A percentile compares a stretch with the other conserved stretches of the same genome.
These are phyloP conservation scores for Teinopalpus imperialis DNA, from an alignment of 2,888 invertebrate genomes.

Conservation along the genomic window DNA sequence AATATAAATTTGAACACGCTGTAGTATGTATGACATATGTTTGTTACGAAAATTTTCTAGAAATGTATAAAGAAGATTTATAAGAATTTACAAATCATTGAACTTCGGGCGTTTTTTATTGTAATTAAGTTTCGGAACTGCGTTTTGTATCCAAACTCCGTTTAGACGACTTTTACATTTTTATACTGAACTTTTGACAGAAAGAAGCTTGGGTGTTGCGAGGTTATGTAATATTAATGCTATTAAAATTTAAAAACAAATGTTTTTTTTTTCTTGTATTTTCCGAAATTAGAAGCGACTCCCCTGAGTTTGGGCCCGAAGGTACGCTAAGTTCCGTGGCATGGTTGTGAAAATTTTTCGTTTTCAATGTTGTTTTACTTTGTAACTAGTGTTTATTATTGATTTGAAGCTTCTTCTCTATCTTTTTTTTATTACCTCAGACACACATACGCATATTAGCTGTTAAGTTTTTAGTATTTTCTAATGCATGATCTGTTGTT, in stretches of 20 bases:
- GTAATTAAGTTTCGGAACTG: background rate
- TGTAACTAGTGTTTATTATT: constrained; percentile 1
- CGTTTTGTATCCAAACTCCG: background rate
- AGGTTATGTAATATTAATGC: constrained; percentile 57
- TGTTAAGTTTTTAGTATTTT: constrained; percentile 30
- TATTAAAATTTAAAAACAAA: constrained; percentile 48
- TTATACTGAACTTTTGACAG: constrained; percentile 37
- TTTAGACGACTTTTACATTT: constrained; percentile 41
- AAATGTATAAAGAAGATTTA: constrained; percentile 14
- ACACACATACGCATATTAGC: constrained; percentile 71
- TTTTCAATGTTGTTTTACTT: background rate
- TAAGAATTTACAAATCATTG: constrained; percentile 13
- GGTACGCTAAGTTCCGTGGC: constrained; percentile 44
- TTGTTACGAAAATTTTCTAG: constrained; percentile 14
- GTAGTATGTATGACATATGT: too few species aligned
- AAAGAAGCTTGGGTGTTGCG: constrained; percentile 60
- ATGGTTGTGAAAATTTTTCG: constrained; percentile 49
- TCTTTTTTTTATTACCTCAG: constrained; percentile 29
- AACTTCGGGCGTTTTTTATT: background rate
- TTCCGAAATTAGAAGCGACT: background rate
- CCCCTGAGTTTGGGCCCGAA: constrained; percentile 17
- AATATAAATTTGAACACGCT: background rate
- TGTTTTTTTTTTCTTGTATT: constrained; percentile 22
- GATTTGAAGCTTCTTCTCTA: constrained; percentile 16
- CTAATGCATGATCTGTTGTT: constrained; percentile 35